These are phyloP conservation scores for Eristalis pertinax DNA, from an alignment of 2,888 invertebrate species.

Conservation along the genomic window DNA sequence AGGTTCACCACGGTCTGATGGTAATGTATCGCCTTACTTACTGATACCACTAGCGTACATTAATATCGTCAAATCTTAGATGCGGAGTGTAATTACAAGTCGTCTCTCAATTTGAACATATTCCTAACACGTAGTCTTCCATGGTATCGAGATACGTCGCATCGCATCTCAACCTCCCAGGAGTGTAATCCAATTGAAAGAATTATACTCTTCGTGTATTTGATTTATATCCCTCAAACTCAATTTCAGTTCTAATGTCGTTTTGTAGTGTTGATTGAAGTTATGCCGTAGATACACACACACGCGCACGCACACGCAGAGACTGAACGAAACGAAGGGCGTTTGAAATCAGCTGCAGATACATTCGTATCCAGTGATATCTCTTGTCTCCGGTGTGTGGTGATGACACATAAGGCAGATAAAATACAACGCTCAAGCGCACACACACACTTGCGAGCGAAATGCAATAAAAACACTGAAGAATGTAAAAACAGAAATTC, in stretches of 20 bases:
- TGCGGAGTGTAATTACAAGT: slow-evolving; percentile 47
- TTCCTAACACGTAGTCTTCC: slow-evolving; percentile 52
- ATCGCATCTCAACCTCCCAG: not conserved
- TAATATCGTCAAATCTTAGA: slow-evolving; percentile 44
- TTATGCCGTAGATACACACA: slow-evolving; percentile 26
- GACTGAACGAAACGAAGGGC: not conserved
- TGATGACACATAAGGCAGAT: slow-evolving; percentile 48
- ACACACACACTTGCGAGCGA: not conserved
- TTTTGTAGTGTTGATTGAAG: slow-evolving; percentile 57
- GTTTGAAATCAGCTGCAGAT: slow-evolving; percentile 33
- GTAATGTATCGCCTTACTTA: slow-evolving; percentile 15
- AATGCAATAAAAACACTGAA: slow-evolving; percentile 19
- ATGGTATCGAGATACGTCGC: not conserved
- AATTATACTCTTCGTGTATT: slow-evolving; percentile 32
- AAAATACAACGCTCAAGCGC: not conserved
- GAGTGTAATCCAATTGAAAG: slow-evolving; percentile 58
- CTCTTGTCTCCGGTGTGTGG: slow-evolving; percentile 4
- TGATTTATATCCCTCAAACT: slow-evolving; percentile 36
- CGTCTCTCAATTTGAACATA: slow-evolving; percentile 45
- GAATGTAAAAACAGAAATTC: slow-evolving; percentile 51
- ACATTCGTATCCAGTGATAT: too few relatives aligned
- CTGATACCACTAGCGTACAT: slow-evolving; percentile 21
- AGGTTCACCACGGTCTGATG: not conserved
- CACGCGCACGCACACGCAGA: not conserved
- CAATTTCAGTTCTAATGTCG: not conserved